Conservation (phyloP, 1,140 invertebrate species). For the Cherax destructor region DNA sequence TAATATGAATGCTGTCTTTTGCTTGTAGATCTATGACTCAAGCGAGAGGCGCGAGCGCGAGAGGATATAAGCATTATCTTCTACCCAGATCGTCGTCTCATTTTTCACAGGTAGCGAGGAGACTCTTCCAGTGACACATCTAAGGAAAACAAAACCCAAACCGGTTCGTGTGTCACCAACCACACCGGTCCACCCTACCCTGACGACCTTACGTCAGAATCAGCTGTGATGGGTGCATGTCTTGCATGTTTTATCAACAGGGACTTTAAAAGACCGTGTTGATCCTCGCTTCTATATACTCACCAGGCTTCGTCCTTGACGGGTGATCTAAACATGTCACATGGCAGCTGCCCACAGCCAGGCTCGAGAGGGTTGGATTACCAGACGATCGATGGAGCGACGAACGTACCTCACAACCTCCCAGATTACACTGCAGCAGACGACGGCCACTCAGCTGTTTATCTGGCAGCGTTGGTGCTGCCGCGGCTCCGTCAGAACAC, state of each 20-base stretch:
- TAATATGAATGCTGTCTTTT: too few relatives aligned
- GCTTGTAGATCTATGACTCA: too few relatives aligned
- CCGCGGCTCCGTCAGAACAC: slow-evolving; percentile 29
- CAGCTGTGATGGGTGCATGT: neutral
- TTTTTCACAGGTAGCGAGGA: neutral
- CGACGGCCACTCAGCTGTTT: slow-evolving; percentile 52
- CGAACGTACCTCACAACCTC: slow-evolving; percentile 14
- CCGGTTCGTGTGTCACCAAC: neutral
- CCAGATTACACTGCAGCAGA: slow-evolving; percentile 57
- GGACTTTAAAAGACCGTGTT: too few relatives aligned
- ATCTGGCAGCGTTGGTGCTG: slow-evolving; percentile 42
- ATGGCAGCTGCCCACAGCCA: slow-evolving; percentile 42
- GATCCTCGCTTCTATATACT: neutral
- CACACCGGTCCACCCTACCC: too few relatives aligned
- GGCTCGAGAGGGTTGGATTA: slow-evolving; percentile 28
- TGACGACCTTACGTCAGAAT: too few relatives aligned
- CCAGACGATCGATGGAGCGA: slow-evolving; percentile 15
- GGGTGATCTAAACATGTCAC: slow-evolving; percentile 49
- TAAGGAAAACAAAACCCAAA: neutral
- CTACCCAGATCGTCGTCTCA: neutral
- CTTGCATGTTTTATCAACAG: neutral
- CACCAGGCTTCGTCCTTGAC: slow-evolving; percentile 52
- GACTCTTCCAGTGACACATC: neutral
- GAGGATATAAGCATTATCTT: neutral
- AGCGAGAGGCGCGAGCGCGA: too few relatives aligned